Percentiles rank a stretch among this genome's conserved stretches.
Evolutionary conservation across 37 sponge, comb jelly and placozoan species (phyloP).

Genomic region (Ianthella basta): DNA sequence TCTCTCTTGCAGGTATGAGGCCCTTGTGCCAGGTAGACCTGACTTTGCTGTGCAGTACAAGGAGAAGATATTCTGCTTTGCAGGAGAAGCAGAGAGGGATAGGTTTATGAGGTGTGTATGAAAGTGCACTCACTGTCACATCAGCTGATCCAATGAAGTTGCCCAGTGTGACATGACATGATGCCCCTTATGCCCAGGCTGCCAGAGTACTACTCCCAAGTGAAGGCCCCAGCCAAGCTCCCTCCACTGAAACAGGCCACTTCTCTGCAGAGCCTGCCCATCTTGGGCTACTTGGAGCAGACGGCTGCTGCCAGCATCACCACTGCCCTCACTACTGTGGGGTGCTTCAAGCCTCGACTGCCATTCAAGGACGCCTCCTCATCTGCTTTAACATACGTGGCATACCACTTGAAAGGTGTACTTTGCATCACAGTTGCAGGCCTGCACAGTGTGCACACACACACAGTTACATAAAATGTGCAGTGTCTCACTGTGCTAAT

Average conservation of each 20-base stretch:
- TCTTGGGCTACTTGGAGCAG: slow-evolving; percentile 98
- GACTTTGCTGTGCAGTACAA: slow-evolving; percentile 76
- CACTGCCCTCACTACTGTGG: slow-evolving; percentile 83
- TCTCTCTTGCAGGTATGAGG: slow-evolving; percentile 76
- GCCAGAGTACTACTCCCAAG: slow-evolving; percentile 66
- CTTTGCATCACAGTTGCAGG: not conserved
- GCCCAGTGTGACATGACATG: too few relatives aligned
- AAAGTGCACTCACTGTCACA: not conserved
- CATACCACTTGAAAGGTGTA: slow-evolving; percentile 90
- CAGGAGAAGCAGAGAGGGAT: slow-evolving; percentile 63
- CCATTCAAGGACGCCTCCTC: slow-evolving; percentile 81
- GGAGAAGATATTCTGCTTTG: slow-evolving; percentile 78
- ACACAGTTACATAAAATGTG: not conserved
- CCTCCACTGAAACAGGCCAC: slow-evolving; percentile 82
- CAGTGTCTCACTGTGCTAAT: too few relatives aligned
- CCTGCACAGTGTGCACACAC: too few relatives aligned
- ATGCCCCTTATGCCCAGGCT: slow-evolving; percentile 52
- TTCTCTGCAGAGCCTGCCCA: slow-evolving; percentile 75
- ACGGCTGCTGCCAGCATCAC: slow-evolving; percentile 81
- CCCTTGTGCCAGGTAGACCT: slow-evolving; percentile 73
- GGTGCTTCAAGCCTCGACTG: slow-evolving; percentile 85
- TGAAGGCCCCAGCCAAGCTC: slow-evolving; percentile 80
- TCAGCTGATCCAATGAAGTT: not conserved
- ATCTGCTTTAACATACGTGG: slow-evolving; percentile 88
- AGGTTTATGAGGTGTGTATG: slow-evolving; percentile 77